Evolutionary conservation across 2,888 invertebrate species (phyloP), one percentile per base, ranked within the genome.

Genomic region (Petrophora chlorosata): DNA sequence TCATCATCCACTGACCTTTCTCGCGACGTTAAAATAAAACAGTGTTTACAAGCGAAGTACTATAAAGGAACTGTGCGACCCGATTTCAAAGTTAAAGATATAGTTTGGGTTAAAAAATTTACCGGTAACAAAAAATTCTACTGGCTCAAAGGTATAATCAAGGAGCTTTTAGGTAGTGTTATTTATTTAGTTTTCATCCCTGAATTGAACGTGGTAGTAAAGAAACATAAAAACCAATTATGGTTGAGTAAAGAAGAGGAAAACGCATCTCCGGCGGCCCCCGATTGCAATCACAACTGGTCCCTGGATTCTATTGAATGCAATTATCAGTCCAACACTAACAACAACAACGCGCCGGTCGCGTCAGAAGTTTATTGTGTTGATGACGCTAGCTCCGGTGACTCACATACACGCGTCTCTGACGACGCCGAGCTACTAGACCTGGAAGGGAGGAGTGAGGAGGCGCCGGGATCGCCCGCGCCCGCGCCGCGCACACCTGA

Each of bases 241-340:
- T 28, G 28, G 28, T 4, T 12, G 13, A 28, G 28, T 7, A 12
- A 12, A 19, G 19, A 19, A 19, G 1, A 19, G 1, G 19, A 5
- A 19, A 15, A 12, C 9, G n/a, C 9, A 1, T 13, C n/a, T n/a
- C n/a, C n/a, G n/a, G n/a, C n/a, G n/a, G n/a, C n/a, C n/a, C n/a
- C n/a, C n/a, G n/a, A n/a, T 25, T 8, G 3, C 2, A 29, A 22
- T 14, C 7, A 16, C 9, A 2, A 29, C 2, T 36, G n/a, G 0
- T 5, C 68, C 65, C 0, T 7, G 7, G 19, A 19, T 7, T 19
- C n/a, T n/a, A n/a, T n/a, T n/a, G n/a, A n/a, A n/a, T n/a, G n/a
- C n/a, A n/a, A n/a, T n/a, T n/a, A n/a, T n/a, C n/a, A n/a, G n/a
- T n/a, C n/a, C n/a, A n/a, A n/a, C n/a, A n/a, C n/a, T n/a, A n/a